Evolutionary conservation across 1,140 invertebrate genomes (phyloP).

Genomic region (Drosophila nebulosa): DNA sequence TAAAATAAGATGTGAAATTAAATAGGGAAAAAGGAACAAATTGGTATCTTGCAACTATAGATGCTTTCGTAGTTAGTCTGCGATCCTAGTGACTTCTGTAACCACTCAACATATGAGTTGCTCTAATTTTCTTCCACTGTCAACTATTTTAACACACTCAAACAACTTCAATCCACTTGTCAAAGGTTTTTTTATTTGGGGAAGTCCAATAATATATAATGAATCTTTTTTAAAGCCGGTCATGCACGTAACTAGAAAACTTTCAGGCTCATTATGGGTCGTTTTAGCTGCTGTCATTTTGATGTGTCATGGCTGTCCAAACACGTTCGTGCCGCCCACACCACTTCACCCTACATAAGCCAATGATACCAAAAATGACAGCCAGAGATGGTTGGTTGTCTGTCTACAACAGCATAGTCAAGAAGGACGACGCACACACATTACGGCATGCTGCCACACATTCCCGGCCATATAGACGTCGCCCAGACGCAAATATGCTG

Average conservation of each 20-base stretch:
- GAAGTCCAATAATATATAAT: constrained; percentile 6
- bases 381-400: constrained; percentile 2
- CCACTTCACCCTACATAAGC: neutral
- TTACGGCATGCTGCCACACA: constrained; percentile 7
- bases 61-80: neutral
- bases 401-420: neutral
- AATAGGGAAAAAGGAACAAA: too few relatives aligned
- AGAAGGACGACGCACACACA: neutral
- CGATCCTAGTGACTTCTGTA: too few relatives aligned
- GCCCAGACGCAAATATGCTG: constrained; percentile 52
- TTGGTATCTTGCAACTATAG: neutral
- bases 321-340: neutral
- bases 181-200: neutral
- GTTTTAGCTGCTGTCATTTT: neutral
- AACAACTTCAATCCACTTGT: neutral
- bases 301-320: constrained; percentile 15
- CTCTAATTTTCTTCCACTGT: neutral
- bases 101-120: too few relatives aligned
- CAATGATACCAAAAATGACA: constrained; percentile 6
- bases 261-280: constrained; percentile 9
- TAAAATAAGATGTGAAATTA: neutral
- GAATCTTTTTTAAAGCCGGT: neutral
- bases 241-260: neutral
- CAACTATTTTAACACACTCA: neutral
- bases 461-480: constrained; percentile 48